Evolutionary conservation across 2,113 vertebrate genomes (phyloP).

Genomic region (Ophthalmolycus amberensis): DNA sequence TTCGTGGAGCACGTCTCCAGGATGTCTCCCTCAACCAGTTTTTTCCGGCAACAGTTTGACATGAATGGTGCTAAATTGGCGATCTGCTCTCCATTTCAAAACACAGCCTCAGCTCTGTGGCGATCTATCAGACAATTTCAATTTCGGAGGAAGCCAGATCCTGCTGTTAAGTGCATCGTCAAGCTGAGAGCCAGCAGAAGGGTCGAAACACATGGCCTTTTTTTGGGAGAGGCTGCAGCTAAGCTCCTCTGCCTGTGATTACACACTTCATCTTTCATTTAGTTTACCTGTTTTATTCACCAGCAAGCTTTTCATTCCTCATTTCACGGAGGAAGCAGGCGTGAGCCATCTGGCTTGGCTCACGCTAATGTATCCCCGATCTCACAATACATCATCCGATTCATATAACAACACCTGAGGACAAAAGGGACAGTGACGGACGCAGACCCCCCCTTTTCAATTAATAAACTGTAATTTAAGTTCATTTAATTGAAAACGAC

Average conservation of each 20-base stretch:
- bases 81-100: conserved; percentile 31
- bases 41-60: conserved; percentile 15
- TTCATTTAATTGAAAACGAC: conserved; percentile 28
- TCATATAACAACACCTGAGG: conserved; percentile 64
- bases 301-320: conserved; percentile 40
- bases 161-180: conserved; percentile 53
- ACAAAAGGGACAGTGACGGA: conserved; percentile 13
- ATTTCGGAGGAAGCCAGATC: conserved; percentile 46
- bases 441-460: neutral
- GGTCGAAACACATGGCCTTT: conserved; percentile 40
- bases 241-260: conserved; percentile 30
- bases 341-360: conserved; percentile 64
- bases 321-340: conserved; percentile 51
- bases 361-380: conserved; percentile 46
- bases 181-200: conserved; percentile 47
- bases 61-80: conserved; percentile 27
- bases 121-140: conserved; percentile 39
- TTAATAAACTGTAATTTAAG: conserved; percentile 21
- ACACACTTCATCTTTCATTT: conserved; percentile 46
- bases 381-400: conserved; percentile 40
- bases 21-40: conserved; percentile 29
- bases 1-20: neutral
- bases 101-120: conserved; percentile 26
- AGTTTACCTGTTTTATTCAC: conserved; percentile 42
- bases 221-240: conserved; percentile 37